Conservation (phyloP, 1,140 invertebrate species). For the Solenopsis fugax region DNA sequence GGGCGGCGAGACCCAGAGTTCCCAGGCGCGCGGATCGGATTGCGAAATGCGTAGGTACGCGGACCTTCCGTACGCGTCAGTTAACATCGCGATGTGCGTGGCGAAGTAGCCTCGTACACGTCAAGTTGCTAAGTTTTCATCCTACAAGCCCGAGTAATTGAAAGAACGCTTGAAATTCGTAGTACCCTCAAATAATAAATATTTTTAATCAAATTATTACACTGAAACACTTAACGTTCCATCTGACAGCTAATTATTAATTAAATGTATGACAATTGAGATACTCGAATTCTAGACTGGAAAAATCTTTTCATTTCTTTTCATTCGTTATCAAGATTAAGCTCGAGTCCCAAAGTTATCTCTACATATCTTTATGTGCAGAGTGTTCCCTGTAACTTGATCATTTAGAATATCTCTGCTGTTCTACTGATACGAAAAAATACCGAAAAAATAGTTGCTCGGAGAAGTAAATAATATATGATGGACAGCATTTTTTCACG, state of each 20-base stretch:
- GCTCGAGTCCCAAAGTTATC: background rate
- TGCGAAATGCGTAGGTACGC: constrained; percentile 46
- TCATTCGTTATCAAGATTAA: background rate
- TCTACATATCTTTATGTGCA: background rate
- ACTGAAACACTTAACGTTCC: background rate
- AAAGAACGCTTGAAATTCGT: background rate
- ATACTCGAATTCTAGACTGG: background rate
- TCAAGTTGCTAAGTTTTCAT: background rate
- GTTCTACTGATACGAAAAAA: no score
- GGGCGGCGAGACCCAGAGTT: background rate
- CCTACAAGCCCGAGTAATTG: background rate
- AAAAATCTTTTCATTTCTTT: background rate
- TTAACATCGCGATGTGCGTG: constrained; percentile 2
- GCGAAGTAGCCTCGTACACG: constrained; percentile 2
- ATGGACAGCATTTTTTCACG: no score
- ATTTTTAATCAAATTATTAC: background rate
- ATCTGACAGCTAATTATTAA: background rate
- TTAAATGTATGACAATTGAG: background rate
- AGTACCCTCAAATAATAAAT: background rate
- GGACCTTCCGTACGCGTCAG: constrained; percentile 30
- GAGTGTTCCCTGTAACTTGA: no score
- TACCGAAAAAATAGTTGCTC: no score
- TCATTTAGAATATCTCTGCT: no score
- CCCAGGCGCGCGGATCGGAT: constrained; percentile 50
- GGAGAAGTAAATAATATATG: no score